Base-by-base conservation (phyloP, 2,113 vertebrate genomes). In the Ammodytes dubius region DNA sequence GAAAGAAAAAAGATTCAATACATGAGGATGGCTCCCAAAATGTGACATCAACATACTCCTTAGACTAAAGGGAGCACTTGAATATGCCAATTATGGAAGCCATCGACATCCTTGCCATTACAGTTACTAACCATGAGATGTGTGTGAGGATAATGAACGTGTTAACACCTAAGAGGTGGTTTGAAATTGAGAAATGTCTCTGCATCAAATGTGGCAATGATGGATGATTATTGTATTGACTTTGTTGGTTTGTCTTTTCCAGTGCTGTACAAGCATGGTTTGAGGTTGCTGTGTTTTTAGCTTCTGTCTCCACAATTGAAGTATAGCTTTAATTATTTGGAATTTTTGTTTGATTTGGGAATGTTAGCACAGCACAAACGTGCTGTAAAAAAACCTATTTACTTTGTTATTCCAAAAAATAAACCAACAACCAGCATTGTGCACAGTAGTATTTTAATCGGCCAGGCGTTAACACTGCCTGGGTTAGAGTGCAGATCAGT, bases 211-310 rank as follows among this genome's bases (percentile, higher is more conserved):
- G 7, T 73, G 17, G 8, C 10, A 74, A 64, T 74, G 12, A 12
- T 57, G 1, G 40, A 64, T 77, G 53, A 8, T 45, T 52, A 60
- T 49, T 70, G 11, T 50, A 6, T 14, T 2, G 37, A 39, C 4
- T 60, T 27, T 27, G 27, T 1, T 77, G 65, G 74, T 82, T 81
- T 77, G 76, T 58, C 2, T 74, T 42, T 14, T 64, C 35, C 49
- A n/a, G 64, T 70, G 46, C 15, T 74, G 70, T 49, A 11, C 19
- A 9, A 60, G 92, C 91, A 91, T 92, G 92, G 77, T 82, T 75
- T 92, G 85, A 75, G 27, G 54, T 78, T 90, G 88, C 77, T 72
- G 90, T 92, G 84, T 35, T 56, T 53, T 77, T 47, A 68, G 46
- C 43, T 76, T 52, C 27, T 27, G 27, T 27, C 27, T 27, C 27